A percentile compares a stretch with the other conserved stretches of the same genome.
Evolutionary conservation across 2,888 invertebrate species (phyloP).

Genomic region (Glaucopsyche alexis): DNA sequence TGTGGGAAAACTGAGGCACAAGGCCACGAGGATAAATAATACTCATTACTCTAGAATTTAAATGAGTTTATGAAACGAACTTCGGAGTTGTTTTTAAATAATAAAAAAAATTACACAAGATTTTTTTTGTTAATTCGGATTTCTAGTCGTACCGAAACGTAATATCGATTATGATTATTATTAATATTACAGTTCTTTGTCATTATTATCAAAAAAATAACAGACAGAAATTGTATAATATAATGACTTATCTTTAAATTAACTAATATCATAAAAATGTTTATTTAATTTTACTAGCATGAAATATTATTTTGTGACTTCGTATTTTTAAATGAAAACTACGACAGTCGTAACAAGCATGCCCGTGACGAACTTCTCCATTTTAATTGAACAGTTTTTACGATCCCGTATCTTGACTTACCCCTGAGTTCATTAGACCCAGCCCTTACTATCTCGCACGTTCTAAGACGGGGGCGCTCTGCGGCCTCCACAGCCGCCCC

Average conservation of each 20-base stretch:
- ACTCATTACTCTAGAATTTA: neutral
- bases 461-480: slow-evolving; percentile 68
- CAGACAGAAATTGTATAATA: too few species aligned
- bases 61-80: neutral
- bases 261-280: too few species aligned
- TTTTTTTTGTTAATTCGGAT: too few species aligned
- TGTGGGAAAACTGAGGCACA: neutral
- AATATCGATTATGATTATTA: too few species aligned
- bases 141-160: too few species aligned
- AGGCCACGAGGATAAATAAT: neutral
- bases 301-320: too few species aligned
- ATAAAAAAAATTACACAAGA: neutral
- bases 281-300: too few species aligned
- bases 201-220: too few species aligned
- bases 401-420: slow-evolving; percentile 37
- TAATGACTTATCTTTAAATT: too few species aligned
- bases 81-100: neutral
- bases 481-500: slow-evolving; percentile 42
- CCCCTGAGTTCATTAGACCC: slow-evolving; percentile 75
- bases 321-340: neutral
- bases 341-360: neutral
- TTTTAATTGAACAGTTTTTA: slow-evolving; percentile 26
- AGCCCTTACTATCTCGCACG: slow-evolving; percentile 78
- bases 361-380: neutral
- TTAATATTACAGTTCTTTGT: too few species aligned